phyloP scores from a whole-genome alignment of 2,888 invertebrate genomes.

The Dorcus hopei region DNA sequence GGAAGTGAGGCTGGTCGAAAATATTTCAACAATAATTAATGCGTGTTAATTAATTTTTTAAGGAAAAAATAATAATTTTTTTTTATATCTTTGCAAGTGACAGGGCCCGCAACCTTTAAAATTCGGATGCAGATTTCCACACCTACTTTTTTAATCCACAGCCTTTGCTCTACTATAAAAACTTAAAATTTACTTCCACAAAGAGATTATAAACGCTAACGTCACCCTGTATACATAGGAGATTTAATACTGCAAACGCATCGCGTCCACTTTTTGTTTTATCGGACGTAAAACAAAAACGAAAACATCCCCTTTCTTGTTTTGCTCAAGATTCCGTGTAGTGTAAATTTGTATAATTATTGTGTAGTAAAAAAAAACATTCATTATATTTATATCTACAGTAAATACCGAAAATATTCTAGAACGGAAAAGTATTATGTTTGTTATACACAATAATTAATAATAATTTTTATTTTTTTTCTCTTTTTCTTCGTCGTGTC shows the following conservation, averaged over 20 bases:
- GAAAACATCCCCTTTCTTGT: no score
- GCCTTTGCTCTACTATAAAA: constrained; percentile 28
- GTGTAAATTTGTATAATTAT: not conserved
- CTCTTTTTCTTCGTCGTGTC: not conserved
- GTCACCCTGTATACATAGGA: constrained; percentile 28
- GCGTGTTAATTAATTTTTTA: no score
- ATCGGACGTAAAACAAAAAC: not conserved
- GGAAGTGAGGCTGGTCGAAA: no score
- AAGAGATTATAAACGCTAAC: constrained; percentile 21
- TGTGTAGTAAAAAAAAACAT: no score
- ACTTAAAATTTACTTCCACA: constrained; percentile 22
- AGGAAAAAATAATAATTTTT: no score
- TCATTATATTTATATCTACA: no score
- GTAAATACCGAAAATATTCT: no score
- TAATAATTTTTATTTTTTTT: not conserved
- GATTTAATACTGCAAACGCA: constrained; percentile 26
- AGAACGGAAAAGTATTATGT: no score
- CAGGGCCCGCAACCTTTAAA: no score
- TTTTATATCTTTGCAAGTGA: no score
- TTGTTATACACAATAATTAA: constrained; percentile 3
- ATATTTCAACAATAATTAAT: no score
- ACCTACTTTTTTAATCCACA: constrained; percentile 28
- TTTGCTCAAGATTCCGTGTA: not conserved
- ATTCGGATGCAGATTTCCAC: constrained; percentile 11
- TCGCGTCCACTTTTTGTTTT: not conserved